A percentile compares a stretch with the other conserved stretches of the same genome.
Conservation (phyloP, 2,113 vertebrate species). For the Pipa parva region DNA sequence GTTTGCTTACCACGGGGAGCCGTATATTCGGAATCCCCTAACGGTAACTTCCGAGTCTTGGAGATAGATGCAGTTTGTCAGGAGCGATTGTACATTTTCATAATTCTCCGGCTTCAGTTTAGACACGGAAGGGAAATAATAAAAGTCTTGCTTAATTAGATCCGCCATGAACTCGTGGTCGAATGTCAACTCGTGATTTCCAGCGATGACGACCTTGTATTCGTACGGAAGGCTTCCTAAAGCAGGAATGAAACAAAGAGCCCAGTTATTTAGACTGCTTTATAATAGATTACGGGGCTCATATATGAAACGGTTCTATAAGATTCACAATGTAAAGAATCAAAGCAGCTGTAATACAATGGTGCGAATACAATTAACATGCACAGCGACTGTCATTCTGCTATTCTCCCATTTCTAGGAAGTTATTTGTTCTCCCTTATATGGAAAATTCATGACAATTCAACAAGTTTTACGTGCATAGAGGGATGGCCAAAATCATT, state of each 20-base stretch:
- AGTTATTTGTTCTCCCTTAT: too few relatives aligned
- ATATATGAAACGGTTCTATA: too few relatives aligned
- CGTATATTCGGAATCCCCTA: slow-evolving; percentile 88
- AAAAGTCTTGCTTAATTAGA: slow-evolving; percentile 97
- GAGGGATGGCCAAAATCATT: too few relatives aligned
- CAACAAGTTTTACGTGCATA: too few relatives aligned
- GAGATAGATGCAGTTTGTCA: slow-evolving; percentile 97
- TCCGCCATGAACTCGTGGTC: slow-evolving; percentile 98
- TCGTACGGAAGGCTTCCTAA: slow-evolving; percentile 91
- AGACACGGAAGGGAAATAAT: slow-evolving; percentile 94
- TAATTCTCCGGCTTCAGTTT: slow-evolving; percentile 96
- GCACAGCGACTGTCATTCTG: too few relatives aligned
- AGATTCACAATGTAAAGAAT: too few relatives aligned
- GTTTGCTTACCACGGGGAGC: slow-evolving; percentile 88
- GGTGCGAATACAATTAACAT: too few relatives aligned
- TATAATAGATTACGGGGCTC: too few relatives aligned
- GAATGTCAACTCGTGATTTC: slow-evolving; percentile 95
- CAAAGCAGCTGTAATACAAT: too few relatives aligned
- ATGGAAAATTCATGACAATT: too few relatives aligned
- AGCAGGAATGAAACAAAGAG: slow-evolving; percentile 34
- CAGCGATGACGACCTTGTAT: slow-evolving; percentile 93
- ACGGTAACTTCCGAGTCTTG: slow-evolving; percentile 94
- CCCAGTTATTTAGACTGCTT: too few relatives aligned
- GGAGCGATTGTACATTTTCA: slow-evolving; percentile 90
- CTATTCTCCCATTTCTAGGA: too few relatives aligned